phyloP scores from a whole-genome alignment of 2,888 invertebrate species.

The Sarcophaga subvicina region DNA sequence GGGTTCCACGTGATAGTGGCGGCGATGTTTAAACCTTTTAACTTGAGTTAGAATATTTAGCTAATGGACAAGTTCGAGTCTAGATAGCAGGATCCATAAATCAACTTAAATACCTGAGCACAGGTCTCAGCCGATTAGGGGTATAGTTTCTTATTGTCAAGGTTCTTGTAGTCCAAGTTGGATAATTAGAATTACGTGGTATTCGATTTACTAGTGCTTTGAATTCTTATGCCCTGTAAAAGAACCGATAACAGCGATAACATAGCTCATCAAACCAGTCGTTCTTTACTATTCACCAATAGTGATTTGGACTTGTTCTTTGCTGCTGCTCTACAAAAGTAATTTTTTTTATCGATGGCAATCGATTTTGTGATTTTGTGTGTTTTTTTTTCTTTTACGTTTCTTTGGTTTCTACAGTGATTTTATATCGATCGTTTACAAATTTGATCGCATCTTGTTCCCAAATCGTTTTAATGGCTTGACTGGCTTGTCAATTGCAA shows the following conservation, averaged over 20 bases:
- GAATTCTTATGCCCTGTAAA: too few relatives aligned
- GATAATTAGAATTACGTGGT: too few relatives aligned
- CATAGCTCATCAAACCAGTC: conserved; percentile 16
- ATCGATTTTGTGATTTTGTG: conserved; percentile 74
- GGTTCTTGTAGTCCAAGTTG: too few relatives aligned
- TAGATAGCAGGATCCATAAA: too few relatives aligned
- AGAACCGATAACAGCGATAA: background rate
- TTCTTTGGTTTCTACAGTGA: conserved; percentile 68
- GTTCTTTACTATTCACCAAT: background rate
- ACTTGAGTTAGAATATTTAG: too few relatives aligned
- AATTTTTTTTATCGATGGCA: conserved; percentile 76
- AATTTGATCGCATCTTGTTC: conserved; percentile 79
- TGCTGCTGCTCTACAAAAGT: conserved; percentile 28
- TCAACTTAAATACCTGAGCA: too few relatives aligned
- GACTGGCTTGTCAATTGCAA: conserved; percentile 80
- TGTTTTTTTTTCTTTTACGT: conserved; percentile 12
- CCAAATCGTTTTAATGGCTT: conserved; percentile 73
- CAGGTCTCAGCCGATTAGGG: too few relatives aligned
- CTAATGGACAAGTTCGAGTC: too few relatives aligned
- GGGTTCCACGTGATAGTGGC: too few relatives aligned
- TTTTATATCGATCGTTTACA: conserved; percentile 76
- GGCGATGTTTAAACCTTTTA: too few relatives aligned
- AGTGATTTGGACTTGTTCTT: conserved; percentile 24
- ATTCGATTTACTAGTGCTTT: too few relatives aligned
- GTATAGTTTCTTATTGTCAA: too few relatives aligned